Conservation (phyloP, 1,140 invertebrate species). For the Carcinoscorpius rotundicauda region DNA sequence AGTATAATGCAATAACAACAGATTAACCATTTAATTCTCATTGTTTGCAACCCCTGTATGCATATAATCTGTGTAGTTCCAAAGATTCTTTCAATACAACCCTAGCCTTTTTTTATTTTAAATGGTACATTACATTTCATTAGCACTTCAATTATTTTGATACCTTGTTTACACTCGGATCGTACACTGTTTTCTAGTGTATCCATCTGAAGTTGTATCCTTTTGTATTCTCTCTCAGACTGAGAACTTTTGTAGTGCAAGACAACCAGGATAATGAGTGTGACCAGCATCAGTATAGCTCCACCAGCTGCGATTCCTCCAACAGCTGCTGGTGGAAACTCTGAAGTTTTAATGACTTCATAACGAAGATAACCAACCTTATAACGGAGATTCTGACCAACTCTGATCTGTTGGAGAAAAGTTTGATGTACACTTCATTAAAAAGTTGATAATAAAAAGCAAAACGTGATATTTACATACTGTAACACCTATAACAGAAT, state of each 20-base stretch:
- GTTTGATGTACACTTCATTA: too few species aligned
- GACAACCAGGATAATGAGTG: conserved; percentile 71
- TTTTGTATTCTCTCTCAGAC: conserved; percentile 88
- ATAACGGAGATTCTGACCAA: conserved; percentile 73
- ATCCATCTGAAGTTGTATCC: conserved; percentile 98
- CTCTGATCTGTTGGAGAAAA: conserved; percentile 31
- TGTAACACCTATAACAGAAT: too few species aligned
- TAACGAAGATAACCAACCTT: conserved; percentile 75
- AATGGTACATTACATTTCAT: too few species aligned
- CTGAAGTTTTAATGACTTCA: conserved; percentile 67
- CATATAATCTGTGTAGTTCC: too few species aligned
- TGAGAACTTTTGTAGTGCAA: conserved; percentile 85
- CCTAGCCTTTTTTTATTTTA: too few species aligned
- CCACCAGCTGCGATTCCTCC: conserved; percentile 70
- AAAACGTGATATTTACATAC: too few species aligned
- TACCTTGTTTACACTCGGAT: conserved; percentile 19
- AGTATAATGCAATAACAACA: too few species aligned
- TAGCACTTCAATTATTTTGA: background rate
- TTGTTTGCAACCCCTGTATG: too few species aligned
- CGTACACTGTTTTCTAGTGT: conserved; percentile 86
- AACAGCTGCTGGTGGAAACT: conserved; percentile 64
- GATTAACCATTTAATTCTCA: too few species aligned
- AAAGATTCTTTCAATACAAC: background rate
- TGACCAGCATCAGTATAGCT: conserved; percentile 65
- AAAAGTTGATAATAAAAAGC: too few species aligned